phyloP scores from a whole-genome alignment of 2,113 vertebrate species.

The Ceuthmochares aereus region DNA sequence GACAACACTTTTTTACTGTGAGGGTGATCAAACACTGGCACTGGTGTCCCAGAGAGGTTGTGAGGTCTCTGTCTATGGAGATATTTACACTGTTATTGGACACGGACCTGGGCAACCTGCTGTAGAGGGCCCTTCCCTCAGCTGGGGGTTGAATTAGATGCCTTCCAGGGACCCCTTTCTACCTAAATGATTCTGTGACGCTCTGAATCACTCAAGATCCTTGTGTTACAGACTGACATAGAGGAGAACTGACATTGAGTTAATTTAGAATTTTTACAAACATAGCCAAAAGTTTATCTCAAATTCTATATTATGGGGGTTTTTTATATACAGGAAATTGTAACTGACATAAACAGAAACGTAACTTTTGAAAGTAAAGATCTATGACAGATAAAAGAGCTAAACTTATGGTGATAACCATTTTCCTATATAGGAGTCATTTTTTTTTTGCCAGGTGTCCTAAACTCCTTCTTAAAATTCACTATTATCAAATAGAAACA shows the following conservation, averaged over 20 bases:
- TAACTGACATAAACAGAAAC: constrained; percentile 37
- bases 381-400: constrained; percentile 36
- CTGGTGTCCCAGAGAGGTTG: background rate
- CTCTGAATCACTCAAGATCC: background rate
- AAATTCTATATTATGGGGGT: background rate
- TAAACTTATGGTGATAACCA: constrained; percentile 37
- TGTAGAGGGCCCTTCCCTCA: background rate
- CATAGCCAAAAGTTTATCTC: background rate
- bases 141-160: background rate
- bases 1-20: background rate
- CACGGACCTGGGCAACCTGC: background rate
- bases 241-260: background rate
- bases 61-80: background rate
- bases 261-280: background rate
- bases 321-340: constrained; percentile 1
- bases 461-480: constrained; percentile 5
- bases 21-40: background rate
- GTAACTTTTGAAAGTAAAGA: constrained; percentile 18
- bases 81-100: background rate
- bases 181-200: background rate
- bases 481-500: constrained; percentile 72
- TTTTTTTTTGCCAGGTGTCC: constrained; percentile 51
- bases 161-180: background rate
- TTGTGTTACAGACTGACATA: background rate
- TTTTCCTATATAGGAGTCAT: constrained; percentile 30